These are phyloP conservation scores for Sitta europaea DNA, from an alignment of 2,113 vertebrate genomes.

Conservation along the genomic window DNA sequence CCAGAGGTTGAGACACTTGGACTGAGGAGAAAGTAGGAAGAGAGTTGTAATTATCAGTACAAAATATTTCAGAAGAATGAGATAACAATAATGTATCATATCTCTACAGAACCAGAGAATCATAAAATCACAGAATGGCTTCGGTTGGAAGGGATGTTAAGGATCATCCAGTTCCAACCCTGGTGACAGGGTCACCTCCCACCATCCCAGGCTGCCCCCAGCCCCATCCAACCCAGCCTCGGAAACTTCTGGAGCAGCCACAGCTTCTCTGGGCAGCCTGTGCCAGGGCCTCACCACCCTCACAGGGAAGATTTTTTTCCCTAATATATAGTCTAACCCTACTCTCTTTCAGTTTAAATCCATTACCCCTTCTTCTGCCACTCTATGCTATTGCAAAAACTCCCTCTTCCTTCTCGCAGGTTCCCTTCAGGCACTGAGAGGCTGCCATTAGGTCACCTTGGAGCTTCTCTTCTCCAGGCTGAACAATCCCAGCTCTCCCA, in stretches of 20 bases:
- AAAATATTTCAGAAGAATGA: not conserved
- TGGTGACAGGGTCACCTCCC: no score
- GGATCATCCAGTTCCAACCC: not conserved
- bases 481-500: fast-evolving
- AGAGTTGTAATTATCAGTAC: not conserved
- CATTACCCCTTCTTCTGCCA: no score
- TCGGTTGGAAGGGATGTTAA: not conserved
- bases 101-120: not conserved
- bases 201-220: not conserved
- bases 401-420: not conserved
- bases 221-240: fast-evolving
- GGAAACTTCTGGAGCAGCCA: not conserved
- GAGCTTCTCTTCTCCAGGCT: not conserved
- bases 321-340: not conserved
- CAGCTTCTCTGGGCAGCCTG: not conserved
- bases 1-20: not conserved
- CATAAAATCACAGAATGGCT: not conserved
- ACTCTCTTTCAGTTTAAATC: no score
- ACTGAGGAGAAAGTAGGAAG: not conserved
- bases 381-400: not conserved
- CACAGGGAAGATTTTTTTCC: not conserved
- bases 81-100: not conserved
- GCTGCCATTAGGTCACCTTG: not conserved
- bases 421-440: not conserved
- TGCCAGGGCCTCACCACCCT: not conserved